Percentiles rank a stretch among this genome's conserved stretches.
Evolutionary conservation across 2,888 invertebrate genomes (phyloP).

Genomic region (Drymonia ruficornis): DNA sequence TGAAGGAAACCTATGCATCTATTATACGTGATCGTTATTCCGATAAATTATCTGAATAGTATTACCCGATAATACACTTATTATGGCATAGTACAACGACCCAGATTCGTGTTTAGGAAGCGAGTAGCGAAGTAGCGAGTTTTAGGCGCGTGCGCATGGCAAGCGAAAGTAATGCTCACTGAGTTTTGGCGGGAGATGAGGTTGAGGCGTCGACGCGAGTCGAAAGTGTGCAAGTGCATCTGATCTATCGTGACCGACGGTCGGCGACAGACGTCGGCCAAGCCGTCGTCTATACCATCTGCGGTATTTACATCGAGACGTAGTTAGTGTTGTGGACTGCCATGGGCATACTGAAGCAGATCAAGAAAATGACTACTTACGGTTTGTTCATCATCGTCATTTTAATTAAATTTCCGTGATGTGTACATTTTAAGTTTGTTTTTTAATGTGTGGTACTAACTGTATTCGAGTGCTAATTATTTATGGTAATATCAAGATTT

Average conservation of each 20-base stretch:
- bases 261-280: slow-evolving; percentile 57
- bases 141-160: slow-evolving; percentile 30
- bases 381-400: slow-evolving; percentile 55
- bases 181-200: slow-evolving; percentile 41
- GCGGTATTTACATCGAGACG: slow-evolving; percentile 31
- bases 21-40: no score
- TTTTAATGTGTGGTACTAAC: slow-evolving; percentile 9
- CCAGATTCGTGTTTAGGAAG: slow-evolving; percentile 2
- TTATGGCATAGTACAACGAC: slow-evolving; percentile 1
- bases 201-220: slow-evolving; percentile 31
- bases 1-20: background rate
- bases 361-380: slow-evolving; percentile 71
- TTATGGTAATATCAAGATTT: background rate
- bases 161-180: slow-evolving; percentile 36
- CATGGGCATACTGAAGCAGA: slow-evolving; percentile 79
- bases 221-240: slow-evolving; percentile 60
- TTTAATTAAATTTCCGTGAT: slow-evolving; percentile 12
- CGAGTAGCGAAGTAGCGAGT: slow-evolving; percentile 4
- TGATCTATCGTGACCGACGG: slow-evolving; percentile 56
- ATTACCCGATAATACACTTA: background rate
- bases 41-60: no score
- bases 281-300: slow-evolving; percentile 35
- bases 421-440: background rate
- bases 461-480: slow-evolving; percentile 13
- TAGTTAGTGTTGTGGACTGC: slow-evolving; percentile 21